Conservation (phyloP, 2,888 invertebrate genomes). For the Phaedon cochleariae region DNA sequence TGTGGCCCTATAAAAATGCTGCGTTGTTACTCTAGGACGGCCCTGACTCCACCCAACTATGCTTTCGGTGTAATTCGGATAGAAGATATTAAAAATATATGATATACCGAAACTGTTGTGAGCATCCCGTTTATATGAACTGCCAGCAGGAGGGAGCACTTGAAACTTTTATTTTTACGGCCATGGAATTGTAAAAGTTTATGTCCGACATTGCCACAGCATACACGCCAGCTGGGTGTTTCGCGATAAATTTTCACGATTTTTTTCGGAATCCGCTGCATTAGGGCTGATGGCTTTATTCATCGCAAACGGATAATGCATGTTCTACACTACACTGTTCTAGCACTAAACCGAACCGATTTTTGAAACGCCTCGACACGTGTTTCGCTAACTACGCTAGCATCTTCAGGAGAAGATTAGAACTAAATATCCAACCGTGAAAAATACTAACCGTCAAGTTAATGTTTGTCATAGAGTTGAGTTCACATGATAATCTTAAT, state of each 20-base stretch:
- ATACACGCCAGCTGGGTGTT: conserved; percentile 20
- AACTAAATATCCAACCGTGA: too few relatives aligned
- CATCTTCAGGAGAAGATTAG: too few relatives aligned
- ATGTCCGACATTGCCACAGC: conserved; percentile 29
- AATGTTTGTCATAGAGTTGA: too few relatives aligned
- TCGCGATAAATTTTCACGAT: conserved; percentile 22
- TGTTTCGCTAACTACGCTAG: too few relatives aligned
- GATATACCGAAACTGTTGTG: conserved; percentile 18
- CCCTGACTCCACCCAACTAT: too few relatives aligned
- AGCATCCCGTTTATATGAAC: conserved; percentile 19
- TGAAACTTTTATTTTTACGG: conserved; percentile 32
- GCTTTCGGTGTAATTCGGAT: neutral
- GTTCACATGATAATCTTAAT: too few relatives aligned
- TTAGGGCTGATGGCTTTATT: neutral
- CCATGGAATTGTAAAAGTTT: conserved; percentile 31
- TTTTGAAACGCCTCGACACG: too few relatives aligned
- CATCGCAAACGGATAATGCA: neutral
- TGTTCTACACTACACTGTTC: too few relatives aligned
- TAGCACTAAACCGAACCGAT: too few relatives aligned
- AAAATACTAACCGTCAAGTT: too few relatives aligned
- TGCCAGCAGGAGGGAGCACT: conserved; percentile 19
- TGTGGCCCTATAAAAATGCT: too few relatives aligned
- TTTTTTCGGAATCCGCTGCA: neutral
- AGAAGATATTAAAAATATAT: conserved; percentile 22
- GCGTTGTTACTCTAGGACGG: too few relatives aligned